phyloP scores from a whole-genome alignment of 2,888 invertebrate species.

The Sminthurides aquaticus region DNA sequence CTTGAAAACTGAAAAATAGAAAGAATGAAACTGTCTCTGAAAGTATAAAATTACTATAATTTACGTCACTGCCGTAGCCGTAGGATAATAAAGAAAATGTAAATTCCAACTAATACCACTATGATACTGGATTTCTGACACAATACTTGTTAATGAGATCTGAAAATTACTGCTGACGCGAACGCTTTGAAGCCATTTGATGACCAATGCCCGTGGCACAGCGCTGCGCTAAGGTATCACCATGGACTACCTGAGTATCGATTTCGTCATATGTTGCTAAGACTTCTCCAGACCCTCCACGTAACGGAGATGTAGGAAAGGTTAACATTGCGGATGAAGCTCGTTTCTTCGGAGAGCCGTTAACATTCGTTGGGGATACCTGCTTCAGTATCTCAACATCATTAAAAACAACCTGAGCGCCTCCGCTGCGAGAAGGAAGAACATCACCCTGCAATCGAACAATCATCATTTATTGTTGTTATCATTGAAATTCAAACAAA shows the following conservation, averaged over 20 bases:
- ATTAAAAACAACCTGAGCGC: slow-evolving; percentile 88
- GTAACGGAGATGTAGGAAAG: background rate
- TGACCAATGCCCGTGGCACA: slow-evolving; percentile 22
- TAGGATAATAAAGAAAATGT: too few relatives aligned
- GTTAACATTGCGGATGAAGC: slow-evolving; percentile 5
- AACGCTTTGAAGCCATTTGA: slow-evolving; percentile 3
- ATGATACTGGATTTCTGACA: too few relatives aligned
- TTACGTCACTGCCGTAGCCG: too few relatives aligned
- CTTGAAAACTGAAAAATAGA: too few relatives aligned
- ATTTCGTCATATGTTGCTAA: slow-evolving; percentile 12
- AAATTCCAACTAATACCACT: too few relatives aligned
- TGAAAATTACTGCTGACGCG: slow-evolving; percentile 13
- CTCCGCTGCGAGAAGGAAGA: slow-evolving; percentile 86
- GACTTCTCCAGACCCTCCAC: background rate
- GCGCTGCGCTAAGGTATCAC: slow-evolving; percentile 11
- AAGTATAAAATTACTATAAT: too few relatives aligned
- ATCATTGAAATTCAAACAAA: background rate
- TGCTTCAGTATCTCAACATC: slow-evolving; percentile 64
- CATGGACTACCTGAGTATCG: slow-evolving; percentile 5
- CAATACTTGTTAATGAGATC: too few relatives aligned
- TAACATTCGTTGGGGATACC: slow-evolving; percentile 16
- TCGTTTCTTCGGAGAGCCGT: slow-evolving; percentile 5
- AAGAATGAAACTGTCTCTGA: too few relatives aligned
- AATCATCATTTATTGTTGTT: background rate
- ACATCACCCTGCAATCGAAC: slow-evolving; percentile 67